Base-by-base conservation (phyloP, 2,113 vertebrate genomes). In the Corythoichthys haematopterus region DNA sequence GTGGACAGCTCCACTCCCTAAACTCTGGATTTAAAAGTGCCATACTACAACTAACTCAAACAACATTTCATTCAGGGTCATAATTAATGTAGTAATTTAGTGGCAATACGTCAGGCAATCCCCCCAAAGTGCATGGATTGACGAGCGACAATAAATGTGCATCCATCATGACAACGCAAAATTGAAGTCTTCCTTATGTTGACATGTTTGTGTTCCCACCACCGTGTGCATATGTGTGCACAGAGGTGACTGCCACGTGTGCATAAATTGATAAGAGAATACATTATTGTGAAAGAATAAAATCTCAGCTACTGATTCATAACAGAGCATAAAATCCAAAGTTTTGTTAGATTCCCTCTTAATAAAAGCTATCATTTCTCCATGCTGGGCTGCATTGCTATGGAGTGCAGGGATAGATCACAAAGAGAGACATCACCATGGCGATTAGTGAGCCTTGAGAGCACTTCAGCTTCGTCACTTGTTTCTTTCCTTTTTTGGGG, bases 341-440 rank as follows among this genome's bases (percentile, higher is more conserved):
- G 78, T 87, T 88, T 85, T 85, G 78, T 85, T 85, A 77, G 84
- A 78, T 82, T 76, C 69, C 76, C 56, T 57, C 83, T 86, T 85
- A 89, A 90, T 88, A 84, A 86, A 89, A 86, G 78, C 84, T 76
- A 88, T 87, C 61, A 79, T 87, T 88, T 82, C 72, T 81, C 65
- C 66, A 73, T 77, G 71, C 66, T 66, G 75, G 56, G 8, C 16
- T 74, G 68, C 65, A 64, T 53, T 69, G 72, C 74, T 61, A 62
- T 59, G 68, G 66, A 77, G 75, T 64, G 3, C 47, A 57, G 69
- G 64, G 72, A 86, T 83, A 48, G 68, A 81, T 85, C 74, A 80
- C 73, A 68, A 86, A 88, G 53, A 81, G 68, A 81, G 74, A 78
- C 67, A 81, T 81, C 71, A 68, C 58, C 55, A 68, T 72, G 56